Evolutionary conservation across 2,888 invertebrate species (phyloP).

Genomic region (Sarcophaga variegata): DNA sequence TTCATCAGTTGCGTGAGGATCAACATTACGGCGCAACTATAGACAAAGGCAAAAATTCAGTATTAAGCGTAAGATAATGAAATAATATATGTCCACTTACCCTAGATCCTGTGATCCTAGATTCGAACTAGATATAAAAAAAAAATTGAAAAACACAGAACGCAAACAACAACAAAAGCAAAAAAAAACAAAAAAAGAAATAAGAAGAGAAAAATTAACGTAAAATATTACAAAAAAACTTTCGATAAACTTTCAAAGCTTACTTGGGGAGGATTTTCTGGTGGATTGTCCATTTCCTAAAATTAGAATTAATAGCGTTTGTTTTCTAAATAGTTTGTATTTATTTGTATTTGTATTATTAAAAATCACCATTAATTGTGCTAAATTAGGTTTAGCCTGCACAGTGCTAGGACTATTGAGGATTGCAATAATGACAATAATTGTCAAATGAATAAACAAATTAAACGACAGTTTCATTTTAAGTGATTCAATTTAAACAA

Average conservation of each 20-base stretch:
- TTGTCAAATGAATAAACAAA: slow-evolving; percentile 50
- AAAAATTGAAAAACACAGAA: neutral
- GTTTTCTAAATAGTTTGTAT: neutral
- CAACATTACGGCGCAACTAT: slow-evolving; percentile 31
- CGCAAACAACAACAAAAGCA: neutral
- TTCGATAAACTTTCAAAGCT: neutral
- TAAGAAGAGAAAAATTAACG: neutral
- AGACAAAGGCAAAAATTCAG: neutral
- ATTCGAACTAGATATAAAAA: neutral
- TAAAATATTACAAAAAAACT: no score
- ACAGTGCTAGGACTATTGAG: neutral
- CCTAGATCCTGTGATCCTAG: neutral
- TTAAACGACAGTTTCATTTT: slow-evolving; percentile 46
- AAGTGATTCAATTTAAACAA: slow-evolving; percentile 7
- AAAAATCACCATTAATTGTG: slow-evolving; percentile 42
- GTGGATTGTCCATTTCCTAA: slow-evolving; percentile 36
- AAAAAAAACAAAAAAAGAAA: neutral
- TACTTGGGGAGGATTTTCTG: slow-evolving; percentile 38
- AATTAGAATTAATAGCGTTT: neutral
- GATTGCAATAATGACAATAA: slow-evolving; percentile 48
- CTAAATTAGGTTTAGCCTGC: slow-evolving; percentile 23
- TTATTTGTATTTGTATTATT: neutral
- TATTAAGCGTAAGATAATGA: neutral
- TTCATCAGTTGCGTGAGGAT: neutral
- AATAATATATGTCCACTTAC: slow-evolving; percentile 28